Base-by-base conservation (phyloP, 2,888 invertebrate genomes). In the Dynastes grantii region DNA sequence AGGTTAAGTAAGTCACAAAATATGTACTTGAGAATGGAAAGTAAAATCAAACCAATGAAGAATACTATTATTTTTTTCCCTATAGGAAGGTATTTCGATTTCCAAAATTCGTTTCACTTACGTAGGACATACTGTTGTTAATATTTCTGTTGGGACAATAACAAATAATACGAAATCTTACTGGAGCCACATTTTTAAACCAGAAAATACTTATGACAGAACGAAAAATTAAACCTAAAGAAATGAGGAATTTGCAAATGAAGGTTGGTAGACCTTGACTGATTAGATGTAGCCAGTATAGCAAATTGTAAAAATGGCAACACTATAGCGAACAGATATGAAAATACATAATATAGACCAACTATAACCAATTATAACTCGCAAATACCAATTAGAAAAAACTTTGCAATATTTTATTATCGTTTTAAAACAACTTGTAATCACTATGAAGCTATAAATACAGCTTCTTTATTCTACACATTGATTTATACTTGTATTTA, bases 1-100 rank as follows among this genome's bases (percentile, higher is more conserved):
- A 78, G 73, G 78, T 78, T 78, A 73, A 63, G 53, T 40, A 37
- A 78, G 40, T 70, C 55, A 55, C 5, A 71, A 71, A 71, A 68
- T 71, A 51, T 27, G 27, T 22, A 68, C 68, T 78, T 61, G 63
- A 45, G 77, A 71, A 61, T 45, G 32, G 45, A 32, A 78, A 71
- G 37, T 63, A 16, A 53, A 76, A 73, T 40, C 61, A 45, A 77
- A 70, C 55, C 51, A n/a, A 49, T 45, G 45, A 37, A 40, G 13
- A 77, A 70, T 49, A 55, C 55, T 58, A 61, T 61, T 77, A 70
- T 61, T 77, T 73, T 73, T 64, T 29, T 55, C 13, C 40, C 40
- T 58, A 68, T 9, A 73, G 32, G 32, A 37, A 63, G 40, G 53
- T 70, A 64, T 16, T 71, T 37, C 64, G 73, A 27, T 65, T 53